Conservation (phyloP, 1,140 invertebrate genomes). For the Stegodyphus mimosarum region DNA sequence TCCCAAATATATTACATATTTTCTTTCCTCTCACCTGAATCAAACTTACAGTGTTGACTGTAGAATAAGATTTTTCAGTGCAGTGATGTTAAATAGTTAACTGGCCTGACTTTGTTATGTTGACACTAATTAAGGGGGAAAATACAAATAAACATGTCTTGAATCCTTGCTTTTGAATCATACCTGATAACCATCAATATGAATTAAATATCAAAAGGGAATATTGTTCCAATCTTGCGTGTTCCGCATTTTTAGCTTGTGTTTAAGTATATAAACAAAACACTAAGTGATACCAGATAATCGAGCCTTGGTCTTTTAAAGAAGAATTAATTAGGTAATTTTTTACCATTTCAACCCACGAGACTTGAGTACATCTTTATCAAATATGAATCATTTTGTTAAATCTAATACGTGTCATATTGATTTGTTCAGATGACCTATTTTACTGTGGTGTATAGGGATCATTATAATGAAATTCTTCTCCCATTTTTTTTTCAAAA, state of each 20-base stretch:
- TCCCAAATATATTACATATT: neutral
- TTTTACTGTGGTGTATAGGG: conserved; percentile 55
- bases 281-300: neutral
- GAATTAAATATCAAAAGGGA: too few relatives aligned
- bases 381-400: neutral
- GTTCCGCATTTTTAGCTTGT: too few relatives aligned
- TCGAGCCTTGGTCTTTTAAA: neutral
- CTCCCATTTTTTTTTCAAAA: conserved; percentile 16
- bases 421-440: conserved; percentile 23
- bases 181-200: neutral
- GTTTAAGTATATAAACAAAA: too few relatives aligned
- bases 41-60: too few relatives aligned
- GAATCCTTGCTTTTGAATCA: neutral
- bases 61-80: neutral
- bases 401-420: neutral
- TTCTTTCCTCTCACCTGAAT: neutral
- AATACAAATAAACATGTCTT: neutral
- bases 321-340: neutral
- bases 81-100: neutral
- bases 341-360: conserved; percentile 14
- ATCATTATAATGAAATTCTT: conserved; percentile 27
- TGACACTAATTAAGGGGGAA: neutral
- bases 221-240: too few relatives aligned
- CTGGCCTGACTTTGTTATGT: too few relatives aligned
- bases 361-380: conserved; percentile 9